A percentile compares a stretch with the other conserved stretches of the same genome.
These are phyloP conservation scores for Drosophila orosa DNA, from an alignment of 1,140 invertebrate genomes.

Conservation along the genomic window DNA sequence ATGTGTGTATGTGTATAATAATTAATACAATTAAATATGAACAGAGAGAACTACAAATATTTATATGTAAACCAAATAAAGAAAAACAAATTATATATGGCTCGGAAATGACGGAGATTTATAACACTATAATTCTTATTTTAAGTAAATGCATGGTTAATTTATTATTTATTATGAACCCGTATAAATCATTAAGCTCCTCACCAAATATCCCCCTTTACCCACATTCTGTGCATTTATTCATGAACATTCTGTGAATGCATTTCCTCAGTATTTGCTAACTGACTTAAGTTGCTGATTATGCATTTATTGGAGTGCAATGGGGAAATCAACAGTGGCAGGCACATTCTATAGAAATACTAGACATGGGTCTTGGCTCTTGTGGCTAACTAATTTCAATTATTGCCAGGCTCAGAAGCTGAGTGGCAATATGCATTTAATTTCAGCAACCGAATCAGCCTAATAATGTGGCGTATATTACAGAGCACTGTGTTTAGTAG, in stretches of 20 bases:
- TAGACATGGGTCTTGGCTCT: conserved; percentile 33
- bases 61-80: conserved; percentile 4
- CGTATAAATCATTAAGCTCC: not conserved
- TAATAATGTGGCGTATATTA: conserved; percentile 1
- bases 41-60: conserved; percentile 22
- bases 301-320: conserved; percentile 68
- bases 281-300: conserved; percentile 31
- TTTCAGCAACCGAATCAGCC: not conserved
- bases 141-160: no score
- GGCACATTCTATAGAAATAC: conserved; percentile 29
- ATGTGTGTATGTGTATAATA: conserved; percentile 80
- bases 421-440: conserved; percentile 24
- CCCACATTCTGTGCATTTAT: not conserved
- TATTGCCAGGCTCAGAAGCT: conserved; percentile 26
- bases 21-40: conserved; percentile 52
- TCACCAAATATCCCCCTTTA: not conserved
- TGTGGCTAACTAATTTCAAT: conserved; percentile 57
- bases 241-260: conserved; percentile 9
- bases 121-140: no score
- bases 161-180: no score
- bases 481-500: not conserved
- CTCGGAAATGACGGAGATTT: conserved; percentile 1
- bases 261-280: conserved; percentile 8
- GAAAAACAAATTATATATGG: conserved; percentile 3
- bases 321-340: conserved; percentile 41